phyloP scores from a whole-genome alignment of 2,797 vertebrate genomes.

The Sciurus vulgaris region DNA sequence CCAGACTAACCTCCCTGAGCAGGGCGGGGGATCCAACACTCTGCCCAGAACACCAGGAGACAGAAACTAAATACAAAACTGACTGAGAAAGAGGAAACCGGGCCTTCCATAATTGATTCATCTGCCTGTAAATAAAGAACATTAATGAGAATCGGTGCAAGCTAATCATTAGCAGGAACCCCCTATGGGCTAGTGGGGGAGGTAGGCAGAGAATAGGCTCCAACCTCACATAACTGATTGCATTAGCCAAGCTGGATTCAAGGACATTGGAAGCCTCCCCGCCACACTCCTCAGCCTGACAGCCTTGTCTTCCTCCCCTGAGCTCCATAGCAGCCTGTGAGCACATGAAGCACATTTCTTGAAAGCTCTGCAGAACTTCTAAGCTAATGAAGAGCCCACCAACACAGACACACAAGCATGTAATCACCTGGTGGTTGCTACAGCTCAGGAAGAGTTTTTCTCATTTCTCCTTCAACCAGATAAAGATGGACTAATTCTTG shows the following conservation, averaged over 20 bases:
- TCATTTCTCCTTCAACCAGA: not conserved
- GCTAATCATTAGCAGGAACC: not conserved
- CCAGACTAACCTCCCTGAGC: not conserved
- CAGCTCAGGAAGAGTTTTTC: not conserved
- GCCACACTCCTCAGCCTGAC: not conserved
- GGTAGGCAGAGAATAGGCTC: not conserved
- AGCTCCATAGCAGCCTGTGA: not conserved
- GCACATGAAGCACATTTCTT: not conserved
- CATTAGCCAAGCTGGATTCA: constrained; percentile 10
- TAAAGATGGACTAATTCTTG: not conserved
- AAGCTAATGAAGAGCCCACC: too few species aligned
- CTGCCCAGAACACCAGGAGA: not conserved
- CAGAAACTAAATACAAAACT: not conserved
- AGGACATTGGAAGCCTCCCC: not conserved
- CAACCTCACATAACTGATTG: not conserved
- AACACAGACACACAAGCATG: not conserved
- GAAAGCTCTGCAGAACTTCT: not conserved
- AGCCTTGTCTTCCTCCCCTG: not conserved
- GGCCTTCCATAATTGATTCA: not conserved
- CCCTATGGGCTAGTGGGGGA: not conserved
- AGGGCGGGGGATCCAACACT: not conserved
- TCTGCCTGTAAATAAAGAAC: constrained; percentile 50
- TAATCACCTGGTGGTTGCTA: not conserved
- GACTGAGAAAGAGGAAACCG: not conserved
- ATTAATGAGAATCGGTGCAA: not conserved